Evolutionary conservation across 2,888 invertebrate species (phyloP).

Genomic region (Marronus borbonicus): DNA sequence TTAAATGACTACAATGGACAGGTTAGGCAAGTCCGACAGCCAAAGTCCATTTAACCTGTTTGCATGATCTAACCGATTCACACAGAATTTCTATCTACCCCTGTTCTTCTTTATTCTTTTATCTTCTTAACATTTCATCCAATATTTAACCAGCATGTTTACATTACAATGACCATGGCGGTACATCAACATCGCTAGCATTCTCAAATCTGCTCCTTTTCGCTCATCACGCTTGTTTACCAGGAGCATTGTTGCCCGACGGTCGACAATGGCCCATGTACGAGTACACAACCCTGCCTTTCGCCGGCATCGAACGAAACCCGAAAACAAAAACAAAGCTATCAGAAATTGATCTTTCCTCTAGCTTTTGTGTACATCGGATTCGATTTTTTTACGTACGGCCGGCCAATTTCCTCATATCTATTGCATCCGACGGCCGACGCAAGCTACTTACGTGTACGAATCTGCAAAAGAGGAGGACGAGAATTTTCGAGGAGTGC

Average conservation of each 20-base stretch:
- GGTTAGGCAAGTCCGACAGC: too few species aligned
- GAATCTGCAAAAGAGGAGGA: too few species aligned
- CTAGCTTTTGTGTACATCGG: neutral
- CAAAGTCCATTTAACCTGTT: too few species aligned
- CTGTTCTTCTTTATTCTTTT: too few species aligned
- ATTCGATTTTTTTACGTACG: slow-evolving; percentile 16
- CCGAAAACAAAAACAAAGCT: slow-evolving; percentile 21
- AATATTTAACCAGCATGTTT: neutral
- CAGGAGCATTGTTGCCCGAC: slow-evolving; percentile 7
- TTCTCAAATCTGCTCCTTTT: slow-evolving; percentile 6
- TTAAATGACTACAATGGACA: too few species aligned
- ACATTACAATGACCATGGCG: neutral
- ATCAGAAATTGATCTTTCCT: slow-evolving; percentile 37
- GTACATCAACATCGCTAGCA: neutral
- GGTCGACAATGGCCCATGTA: slow-evolving; percentile 24
- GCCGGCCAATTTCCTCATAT: slow-evolving; percentile 20
- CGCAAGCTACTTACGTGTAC: neutral
- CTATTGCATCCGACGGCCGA: slow-evolving; percentile 3
- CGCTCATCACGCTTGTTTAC: slow-evolving; percentile 21
- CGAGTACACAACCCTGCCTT: neutral
- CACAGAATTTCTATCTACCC: too few species aligned
- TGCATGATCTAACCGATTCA: too few species aligned
- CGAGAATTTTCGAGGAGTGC: too few species aligned
- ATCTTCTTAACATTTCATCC: too few species aligned
- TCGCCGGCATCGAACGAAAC: neutral